Base-by-base conservation (phyloP, 1,140 invertebrate species). In the Trichonephila clavata region DNA sequence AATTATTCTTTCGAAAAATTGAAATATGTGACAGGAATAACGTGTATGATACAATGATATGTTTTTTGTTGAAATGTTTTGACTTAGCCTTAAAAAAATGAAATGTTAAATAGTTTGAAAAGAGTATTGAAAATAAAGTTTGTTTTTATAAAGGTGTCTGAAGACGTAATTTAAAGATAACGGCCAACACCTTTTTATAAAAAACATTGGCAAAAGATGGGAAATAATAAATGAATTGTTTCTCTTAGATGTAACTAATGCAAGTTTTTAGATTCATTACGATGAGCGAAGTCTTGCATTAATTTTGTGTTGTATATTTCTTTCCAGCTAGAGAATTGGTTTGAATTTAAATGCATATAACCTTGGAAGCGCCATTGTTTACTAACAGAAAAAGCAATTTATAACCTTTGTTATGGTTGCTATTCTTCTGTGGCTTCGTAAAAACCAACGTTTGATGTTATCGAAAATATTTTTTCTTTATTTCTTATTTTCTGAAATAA, bases 321-420 rank as follows among this genome's bases (percentile, higher is more conserved):
- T 18, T 77, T 77, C 13, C 27, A 32, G 18, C 27, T 18, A 18
- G 27, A 39, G 71, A 77, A 77, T 32, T 14, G 4, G 16, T 18
- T 18, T 77, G 16, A 77, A 77, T 77, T 77, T 32, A 77, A 77
- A 32, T 32, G 16, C 27, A 32, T 77, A 32, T 77, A 32, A 77
- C 71, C 27, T 77, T 77, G 71, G 6, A 27, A 6, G 3, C 32
- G 24, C 71, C 16, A 68, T 68, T 68, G 65, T 68, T 68, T 68
- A 68, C n/a, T 24, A 68, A 24, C n/a, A 32, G 71, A 39, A 77
- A 77, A 77, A 39, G 27, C 71, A 77, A 77, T 77, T 77, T 77
- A 77, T 32, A 63, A 63, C 21, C 61, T 77, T 39, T 77, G 27
- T 77, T 27, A 32, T 77, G 18, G 14, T 32, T 39, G 71, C 27